Evolutionary conservation across 2,888 invertebrate genomes (phyloP).

Genomic region (Archaeoteleia sp.): DNA sequence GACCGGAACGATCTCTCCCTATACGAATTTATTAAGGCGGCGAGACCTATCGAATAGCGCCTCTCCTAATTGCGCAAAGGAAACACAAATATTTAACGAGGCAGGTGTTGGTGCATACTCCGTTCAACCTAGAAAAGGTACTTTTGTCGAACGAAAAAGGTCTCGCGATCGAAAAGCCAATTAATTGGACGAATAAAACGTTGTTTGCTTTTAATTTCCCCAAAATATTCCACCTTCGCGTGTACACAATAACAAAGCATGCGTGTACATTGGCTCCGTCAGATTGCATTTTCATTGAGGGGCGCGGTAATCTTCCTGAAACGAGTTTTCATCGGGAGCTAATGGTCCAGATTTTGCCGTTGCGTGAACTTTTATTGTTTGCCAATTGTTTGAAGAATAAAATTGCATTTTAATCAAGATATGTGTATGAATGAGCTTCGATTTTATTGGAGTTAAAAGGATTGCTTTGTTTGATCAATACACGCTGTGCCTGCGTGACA

Average conservation of each 20-base stretch:
- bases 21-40: conserved; percentile 44
- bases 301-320: neutral
- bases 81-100: conserved; percentile 4
- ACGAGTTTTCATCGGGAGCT: conserved; percentile 18
- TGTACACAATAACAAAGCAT: neutral
- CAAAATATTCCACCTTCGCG: neutral
- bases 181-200: conserved; percentile 2
- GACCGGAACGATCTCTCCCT: conserved; percentile 13
- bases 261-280: no score
- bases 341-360: conserved; percentile 5
- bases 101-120: conserved; percentile 10
- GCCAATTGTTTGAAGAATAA: conserved; percentile 14
- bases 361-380: neutral
- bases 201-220: conserved; percentile 2
- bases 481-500: no score
- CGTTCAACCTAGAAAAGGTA: conserved; percentile 4
- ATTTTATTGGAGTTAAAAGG: no score
- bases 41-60: conserved; percentile 35
- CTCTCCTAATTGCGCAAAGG: conserved; percentile 28
- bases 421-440: conserved; percentile 8
- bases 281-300: conserved; percentile 7
- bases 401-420: conserved; percentile 37
- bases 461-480: no score
- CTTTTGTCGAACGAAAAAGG: neutral
- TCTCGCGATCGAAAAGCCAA: conserved; percentile 1